Conservation (phyloP, 2,888 invertebrate species). For the Patella pellucida region DNA sequence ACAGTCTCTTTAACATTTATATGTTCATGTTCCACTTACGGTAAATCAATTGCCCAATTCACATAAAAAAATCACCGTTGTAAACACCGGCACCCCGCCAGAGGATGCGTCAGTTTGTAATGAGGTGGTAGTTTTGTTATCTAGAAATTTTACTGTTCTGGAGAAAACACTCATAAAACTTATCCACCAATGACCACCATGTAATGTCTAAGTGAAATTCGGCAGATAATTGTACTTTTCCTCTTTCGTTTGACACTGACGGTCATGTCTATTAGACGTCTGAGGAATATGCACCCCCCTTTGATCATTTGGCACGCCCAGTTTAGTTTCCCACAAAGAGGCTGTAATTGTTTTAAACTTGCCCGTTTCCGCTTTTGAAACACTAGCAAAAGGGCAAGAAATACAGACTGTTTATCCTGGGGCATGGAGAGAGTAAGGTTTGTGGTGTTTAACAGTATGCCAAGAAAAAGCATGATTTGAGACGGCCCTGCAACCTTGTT, state of each 20-base stretch:
- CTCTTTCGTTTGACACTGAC: background rate
- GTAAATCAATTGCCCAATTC: background rate
- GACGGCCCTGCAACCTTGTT: background rate
- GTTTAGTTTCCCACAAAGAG: background rate
- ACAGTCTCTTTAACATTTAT: background rate
- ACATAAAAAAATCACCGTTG: background rate
- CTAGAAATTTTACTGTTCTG: background rate
- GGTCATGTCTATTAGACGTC: background rate
- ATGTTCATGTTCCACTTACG: background rate
- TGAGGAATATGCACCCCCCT: background rate
- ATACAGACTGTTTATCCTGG: background rate
- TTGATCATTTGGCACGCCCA: conserved; percentile 2
- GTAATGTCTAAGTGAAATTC: background rate
- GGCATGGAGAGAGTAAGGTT: background rate
- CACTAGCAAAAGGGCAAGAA: background rate
- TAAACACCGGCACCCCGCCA: background rate
- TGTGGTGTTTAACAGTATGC: background rate
- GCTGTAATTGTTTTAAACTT: background rate
- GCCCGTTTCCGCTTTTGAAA: background rate
- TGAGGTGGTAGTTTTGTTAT: background rate
- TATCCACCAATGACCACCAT: background rate
- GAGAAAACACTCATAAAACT: background rate
- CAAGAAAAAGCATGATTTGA: background rate
- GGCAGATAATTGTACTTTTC: background rate
- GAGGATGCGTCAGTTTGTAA: background rate